Evolutionary conservation across 2,888 invertebrate species (phyloP), one percentile per base, ranked within the genome.

Genomic region (Ennomos fuscantarius): DNA sequence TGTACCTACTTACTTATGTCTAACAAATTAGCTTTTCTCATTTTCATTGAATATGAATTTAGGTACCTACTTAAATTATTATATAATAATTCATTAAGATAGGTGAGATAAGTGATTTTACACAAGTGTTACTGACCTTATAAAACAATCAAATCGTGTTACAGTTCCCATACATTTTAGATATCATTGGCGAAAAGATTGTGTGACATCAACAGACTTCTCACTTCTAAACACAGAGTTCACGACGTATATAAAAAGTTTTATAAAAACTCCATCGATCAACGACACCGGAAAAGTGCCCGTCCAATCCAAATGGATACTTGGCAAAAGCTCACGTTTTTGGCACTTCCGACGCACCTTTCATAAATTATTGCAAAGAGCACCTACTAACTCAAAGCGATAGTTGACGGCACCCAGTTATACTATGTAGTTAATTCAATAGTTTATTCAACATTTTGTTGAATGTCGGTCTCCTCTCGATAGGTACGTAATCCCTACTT

Each of bases 301-400:
- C 63, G 61, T 51, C 54, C 46, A 54, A 60, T 52, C 35, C 37
- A 41, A 68, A 68, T 44, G 53, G 60, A 55, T 39, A 63, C 62
- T 68, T 62, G 63, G 63, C 60, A 67, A 69, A 73, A 67, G 66
- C 62, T 70, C 60, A 62, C 68, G 60, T 65, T 70, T 72, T 69
- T 62, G 63, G 63, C 66, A 73, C 71, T 74, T 79, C 73, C 74
- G 76, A 54, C 64, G 55, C 44, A 49, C 53, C 49, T 49, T 12
- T 48, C 58, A 66, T 50, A 58, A 54, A 66, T 65, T 54, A 65
- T 48, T 66, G 62, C 63, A 68, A 53, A 66, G 61, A 35, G 60
- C 55, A 65, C 65, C 41, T 11, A 42, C 40, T 36, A 34, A 40
- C 32, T 39, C 39, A 9, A 12, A 31, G 15, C 10, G 24, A 6